Evolutionary conservation across 1,140 invertebrate species (phyloP), one percentile per base, ranked within the genome.

Genomic region (Nomia melanderi): DNA sequence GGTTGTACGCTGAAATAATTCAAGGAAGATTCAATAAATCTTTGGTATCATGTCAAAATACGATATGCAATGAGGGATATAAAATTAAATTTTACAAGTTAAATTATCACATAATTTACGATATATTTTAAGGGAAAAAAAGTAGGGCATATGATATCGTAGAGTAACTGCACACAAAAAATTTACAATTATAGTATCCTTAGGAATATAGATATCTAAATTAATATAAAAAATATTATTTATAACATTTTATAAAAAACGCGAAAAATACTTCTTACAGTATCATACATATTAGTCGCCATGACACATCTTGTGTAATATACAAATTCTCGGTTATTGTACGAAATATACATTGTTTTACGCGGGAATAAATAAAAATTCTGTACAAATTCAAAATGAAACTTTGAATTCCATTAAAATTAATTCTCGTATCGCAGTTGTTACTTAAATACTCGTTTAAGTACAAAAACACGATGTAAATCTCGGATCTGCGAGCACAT

Each of bases 161-260:
- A 70, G 54, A 76, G 54, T 44, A 77, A 81, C 79, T 63, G n/a
- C 59, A 82, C 41, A 78, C 60, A 82, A 78, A 65, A 82, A 83
- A 82, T 82, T 69, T 84, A 84, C 72, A 84, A 80, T 83, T 77
- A 73, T 62, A n/a, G 25, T 66, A 59, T 47, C 41, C 54, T 14
- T 75, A 67, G 44, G 67, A 75, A 78, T 75, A 53, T 54, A n/a
- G 23, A 69, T 79, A 36, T 79, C 81, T 83, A 83, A 84, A 83
- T 83, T 36, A 83, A 84, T 84, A 84, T 76, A 84, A 83, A 84
- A 83, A 84, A 72, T 70, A 67, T 50, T 62, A 54, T 69, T 72
- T 80, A 73, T 25, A 79, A 54, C 59, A 79, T 67, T 56, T 84
- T 63, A 77, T 83, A 83, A 80, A 81, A 84, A 84, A 80, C 59